These are phyloP conservation scores for Trematomus loennbergii DNA, from an alignment of 2,113 vertebrate genomes.

Conservation along the genomic window DNA sequence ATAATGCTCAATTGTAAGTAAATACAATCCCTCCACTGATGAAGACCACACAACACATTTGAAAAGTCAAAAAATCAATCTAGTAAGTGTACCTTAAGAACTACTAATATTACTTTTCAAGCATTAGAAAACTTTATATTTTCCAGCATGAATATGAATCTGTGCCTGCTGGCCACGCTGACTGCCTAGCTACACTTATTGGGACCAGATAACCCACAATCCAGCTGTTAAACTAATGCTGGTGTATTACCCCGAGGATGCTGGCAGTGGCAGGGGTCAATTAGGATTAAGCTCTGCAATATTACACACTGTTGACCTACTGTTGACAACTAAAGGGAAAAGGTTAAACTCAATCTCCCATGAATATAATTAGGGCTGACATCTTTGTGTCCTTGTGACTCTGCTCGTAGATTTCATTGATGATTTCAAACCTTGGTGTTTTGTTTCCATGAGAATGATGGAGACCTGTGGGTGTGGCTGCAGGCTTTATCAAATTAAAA, in stretches of 20 bases:
- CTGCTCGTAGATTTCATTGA: constrained; percentile 29
- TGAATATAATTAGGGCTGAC: constrained; percentile 21
- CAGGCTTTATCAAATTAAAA: constrained; percentile 48
- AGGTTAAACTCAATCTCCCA: constrained; percentile 42
- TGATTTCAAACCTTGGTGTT: constrained; percentile 22
- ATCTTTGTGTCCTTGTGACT: constrained; percentile 35
- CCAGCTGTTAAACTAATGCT: constrained; percentile 19
- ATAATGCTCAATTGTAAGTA: no score
- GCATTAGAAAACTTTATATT: not conserved
- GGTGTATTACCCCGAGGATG: constrained; percentile 26
- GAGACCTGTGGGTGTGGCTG: constrained; percentile 19
- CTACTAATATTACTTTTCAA: no score
- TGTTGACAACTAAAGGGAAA: not conserved
- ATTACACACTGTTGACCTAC: constrained; percentile 26
- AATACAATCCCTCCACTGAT: not conserved
- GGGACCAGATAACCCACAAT: constrained; percentile 14
- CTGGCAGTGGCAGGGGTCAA: constrained; percentile 40
- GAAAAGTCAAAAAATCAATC: not conserved
- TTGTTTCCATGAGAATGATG: constrained; percentile 34
- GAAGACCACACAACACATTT: not conserved
- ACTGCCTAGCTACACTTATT: not conserved
- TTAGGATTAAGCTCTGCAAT: constrained; percentile 41
- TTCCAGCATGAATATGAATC: constrained; percentile 4
- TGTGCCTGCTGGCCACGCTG: not conserved
- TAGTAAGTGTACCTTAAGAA: not conserved